phyloP scores from a whole-genome alignment of 2,888 invertebrate species.

The Pandemis heparana region DNA sequence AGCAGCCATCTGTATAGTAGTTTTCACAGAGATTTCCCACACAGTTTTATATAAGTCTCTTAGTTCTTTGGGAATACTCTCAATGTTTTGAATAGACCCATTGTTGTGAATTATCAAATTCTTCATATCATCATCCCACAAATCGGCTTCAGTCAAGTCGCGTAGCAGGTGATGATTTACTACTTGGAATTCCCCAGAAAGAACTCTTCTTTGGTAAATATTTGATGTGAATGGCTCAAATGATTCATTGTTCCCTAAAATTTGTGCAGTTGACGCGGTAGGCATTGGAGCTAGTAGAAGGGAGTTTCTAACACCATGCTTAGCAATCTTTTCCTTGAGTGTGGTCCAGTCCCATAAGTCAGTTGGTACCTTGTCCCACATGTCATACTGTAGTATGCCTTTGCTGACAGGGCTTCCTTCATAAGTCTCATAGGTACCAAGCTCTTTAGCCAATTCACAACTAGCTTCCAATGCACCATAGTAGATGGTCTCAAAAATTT shows the following conservation, averaged over 20 bases:
- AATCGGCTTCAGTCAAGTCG: conserved; percentile 94
- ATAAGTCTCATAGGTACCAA: conserved; percentile 96
- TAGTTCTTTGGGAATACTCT: conserved; percentile 93
- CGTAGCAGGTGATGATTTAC: conserved; percentile 98
- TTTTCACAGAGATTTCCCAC: conserved; percentile 98
- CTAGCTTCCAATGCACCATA: conserved; percentile 98
- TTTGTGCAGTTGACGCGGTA: conserved; percentile 99
- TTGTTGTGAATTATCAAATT: conserved; percentile 95
- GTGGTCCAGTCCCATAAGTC: conserved; percentile 95
- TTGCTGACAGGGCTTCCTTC: conserved; percentile 96
- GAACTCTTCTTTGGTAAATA: conserved; percentile 96
- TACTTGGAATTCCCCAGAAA: conserved; percentile 98
- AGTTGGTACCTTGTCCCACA: conserved; percentile 97
- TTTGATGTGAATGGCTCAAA: conserved; percentile 99
- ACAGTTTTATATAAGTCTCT: conserved; percentile 97
- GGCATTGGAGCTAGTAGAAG: conserved; percentile 98
- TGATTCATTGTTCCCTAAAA: conserved; percentile 99
- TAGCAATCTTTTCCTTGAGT: conserved; percentile 93
- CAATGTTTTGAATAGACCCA: conserved; percentile 97
- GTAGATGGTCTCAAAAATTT: conserved; percentile 99
- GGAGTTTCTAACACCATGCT: conserved; percentile 97
- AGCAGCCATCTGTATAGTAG: conserved; percentile 97
- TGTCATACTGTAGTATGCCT: conserved; percentile 98
- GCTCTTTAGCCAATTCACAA: conserved; percentile 94
- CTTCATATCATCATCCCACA: conserved; percentile 99